phyloP scores from a whole-genome alignment of 2,888 invertebrate genomes.

The Synergus itoensis region DNA sequence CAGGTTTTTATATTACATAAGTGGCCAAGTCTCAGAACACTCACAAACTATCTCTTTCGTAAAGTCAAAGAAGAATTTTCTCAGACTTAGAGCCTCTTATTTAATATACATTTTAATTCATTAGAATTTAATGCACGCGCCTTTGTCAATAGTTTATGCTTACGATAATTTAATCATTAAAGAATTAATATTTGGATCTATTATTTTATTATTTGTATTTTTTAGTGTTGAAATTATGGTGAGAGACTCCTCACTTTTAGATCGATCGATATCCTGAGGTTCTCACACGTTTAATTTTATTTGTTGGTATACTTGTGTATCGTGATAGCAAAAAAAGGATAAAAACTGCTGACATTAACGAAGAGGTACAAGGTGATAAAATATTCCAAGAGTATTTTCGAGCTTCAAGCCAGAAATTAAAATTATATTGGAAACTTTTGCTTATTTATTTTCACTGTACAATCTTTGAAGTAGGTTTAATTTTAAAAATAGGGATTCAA shows the following conservation, averaged over 20 bases:
- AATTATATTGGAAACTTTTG: not conserved
- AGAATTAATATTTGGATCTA: too few relatives aligned
- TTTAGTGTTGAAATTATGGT: not conserved
- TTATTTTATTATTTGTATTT: not conserved
- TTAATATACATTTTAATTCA: constrained; percentile 8
- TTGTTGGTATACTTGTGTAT: not conserved
- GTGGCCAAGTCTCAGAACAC: not conserved
- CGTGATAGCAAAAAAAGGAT: not conserved
- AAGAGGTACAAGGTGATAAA: constrained; percentile 15
- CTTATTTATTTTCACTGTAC: not conserved
- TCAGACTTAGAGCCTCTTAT: not conserved
- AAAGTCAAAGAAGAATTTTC: constrained; percentile 4
- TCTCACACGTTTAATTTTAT: constrained; percentile 27
- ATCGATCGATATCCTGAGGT: constrained; percentile 13
- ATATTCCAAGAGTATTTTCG: not conserved
- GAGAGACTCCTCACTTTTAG: not conserved
- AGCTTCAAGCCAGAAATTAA: not conserved
- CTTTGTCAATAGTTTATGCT: too few relatives aligned
- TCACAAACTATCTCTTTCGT: constrained; percentile 3
- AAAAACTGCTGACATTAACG: constrained; percentile 13
- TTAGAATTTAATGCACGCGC: not conserved
- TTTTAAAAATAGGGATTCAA: too few relatives aligned
- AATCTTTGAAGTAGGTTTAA: too few relatives aligned
- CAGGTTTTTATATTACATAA: not conserved
- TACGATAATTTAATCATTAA: too few relatives aligned